Evolutionary conservation across 2,797 vertebrate genomes (phyloP).

Genomic region (Catostomus latipinnis): DNA sequence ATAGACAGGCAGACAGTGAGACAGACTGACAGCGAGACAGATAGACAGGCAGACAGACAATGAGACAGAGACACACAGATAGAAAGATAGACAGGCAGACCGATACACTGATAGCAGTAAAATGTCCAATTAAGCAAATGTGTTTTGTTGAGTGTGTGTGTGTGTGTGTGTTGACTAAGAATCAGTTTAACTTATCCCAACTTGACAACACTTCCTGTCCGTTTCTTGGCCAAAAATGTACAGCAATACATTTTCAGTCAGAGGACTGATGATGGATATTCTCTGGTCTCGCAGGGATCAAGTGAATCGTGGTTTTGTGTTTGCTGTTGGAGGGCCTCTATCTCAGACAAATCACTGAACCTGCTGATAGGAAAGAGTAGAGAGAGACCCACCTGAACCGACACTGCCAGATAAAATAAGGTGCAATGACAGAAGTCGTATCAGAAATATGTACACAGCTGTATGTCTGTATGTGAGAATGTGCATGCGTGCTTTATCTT

Average conservation of each 20-base stretch:
- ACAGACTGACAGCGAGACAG: no score
- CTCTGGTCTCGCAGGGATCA: slow-evolving; percentile 31
- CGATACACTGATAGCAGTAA: no score
- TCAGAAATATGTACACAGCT: slow-evolving; percentile 31
- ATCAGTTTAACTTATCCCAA: slow-evolving; percentile 18
- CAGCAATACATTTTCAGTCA: neutral
- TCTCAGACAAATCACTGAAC: slow-evolving; percentile 53
- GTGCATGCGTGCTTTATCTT: slow-evolving; percentile 45
- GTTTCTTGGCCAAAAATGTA: slow-evolving; percentile 17
- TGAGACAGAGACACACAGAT: no score
- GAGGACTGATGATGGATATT: slow-evolving; percentile 32
- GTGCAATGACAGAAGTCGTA: slow-evolving; percentile 23
- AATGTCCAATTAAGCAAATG: no score
- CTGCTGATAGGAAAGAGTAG: slow-evolving; percentile 26
- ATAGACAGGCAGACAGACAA: no score
- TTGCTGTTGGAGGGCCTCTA: slow-evolving; percentile 38
- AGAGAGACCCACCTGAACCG: slow-evolving; percentile 38
- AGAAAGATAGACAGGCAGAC: no score
- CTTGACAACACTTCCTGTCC: slow-evolving; percentile 14
- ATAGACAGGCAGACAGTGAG: no score
- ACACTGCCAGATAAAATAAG: slow-evolving; percentile 41
- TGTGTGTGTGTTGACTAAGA: neutral
- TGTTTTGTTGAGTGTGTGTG: no score
- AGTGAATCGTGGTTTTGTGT: slow-evolving; percentile 50
- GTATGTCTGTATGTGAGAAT: neutral